Conservation (phyloP, 2,113 vertebrate genomes). For the Xenopus borealis region DNA sequence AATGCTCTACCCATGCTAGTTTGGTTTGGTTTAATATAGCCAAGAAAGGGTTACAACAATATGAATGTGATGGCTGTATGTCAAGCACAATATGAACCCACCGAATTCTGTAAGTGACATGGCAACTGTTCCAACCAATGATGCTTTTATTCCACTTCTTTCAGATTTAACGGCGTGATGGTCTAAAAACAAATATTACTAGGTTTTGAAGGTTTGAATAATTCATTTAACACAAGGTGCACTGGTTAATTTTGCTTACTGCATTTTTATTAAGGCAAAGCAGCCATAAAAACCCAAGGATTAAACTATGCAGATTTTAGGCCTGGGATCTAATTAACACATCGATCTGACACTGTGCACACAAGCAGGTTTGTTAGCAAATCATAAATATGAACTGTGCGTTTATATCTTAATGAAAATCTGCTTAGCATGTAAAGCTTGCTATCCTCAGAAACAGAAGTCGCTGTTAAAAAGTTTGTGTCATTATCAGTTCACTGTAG, state of each 20-base stretch:
- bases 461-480: neutral
- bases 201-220: slow-evolving; percentile 8
- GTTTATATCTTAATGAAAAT: neutral
- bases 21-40: no score
- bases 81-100: no score
- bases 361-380: slow-evolving; percentile 31
- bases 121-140: no score
- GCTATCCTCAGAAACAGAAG: neutral
- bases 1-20: no score
- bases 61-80: no score
- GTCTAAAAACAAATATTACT: neutral
- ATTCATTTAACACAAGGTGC: slow-evolving; percentile 25
- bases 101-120: no score
- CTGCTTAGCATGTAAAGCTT: neutral
- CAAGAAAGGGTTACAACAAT: no score
- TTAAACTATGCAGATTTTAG: slow-evolving; percentile 36
- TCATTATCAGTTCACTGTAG: no score
- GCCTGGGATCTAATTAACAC: slow-evolving; percentile 25
- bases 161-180: no score
- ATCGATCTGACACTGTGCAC: slow-evolving; percentile 24
- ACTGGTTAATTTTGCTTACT: slow-evolving; percentile 15
- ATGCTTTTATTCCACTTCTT: no score
- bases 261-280: slow-evolving; percentile 17
- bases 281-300: slow-evolving; percentile 18
- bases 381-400: slow-evolving; percentile 23